Evolutionary conservation across 2,797 vertebrate genomes (phyloP).

Genomic region (Fringilla coelebs): DNA sequence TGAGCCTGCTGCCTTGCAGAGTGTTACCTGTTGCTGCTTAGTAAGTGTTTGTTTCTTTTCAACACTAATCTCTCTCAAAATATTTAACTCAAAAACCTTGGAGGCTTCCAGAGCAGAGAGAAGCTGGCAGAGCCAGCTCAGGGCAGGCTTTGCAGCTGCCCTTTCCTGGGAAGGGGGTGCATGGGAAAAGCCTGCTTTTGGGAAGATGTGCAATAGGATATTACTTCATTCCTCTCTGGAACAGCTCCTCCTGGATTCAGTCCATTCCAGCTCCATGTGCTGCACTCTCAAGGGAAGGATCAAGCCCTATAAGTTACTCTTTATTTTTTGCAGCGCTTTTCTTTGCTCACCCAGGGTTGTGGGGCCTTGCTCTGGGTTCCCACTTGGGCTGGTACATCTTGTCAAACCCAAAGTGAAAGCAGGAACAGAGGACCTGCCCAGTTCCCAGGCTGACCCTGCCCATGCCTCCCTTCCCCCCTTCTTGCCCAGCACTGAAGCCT

Average conservation of each 20-base stretch:
- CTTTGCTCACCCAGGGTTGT: not conserved
- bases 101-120: not conserved
- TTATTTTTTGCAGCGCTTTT: not conserved
- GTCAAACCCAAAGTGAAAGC: not conserved
- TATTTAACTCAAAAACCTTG: not conserved
- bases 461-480: rapidly evolving
- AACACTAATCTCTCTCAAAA: constrained; percentile 19
- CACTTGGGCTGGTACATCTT: not conserved
- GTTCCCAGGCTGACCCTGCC: not conserved
- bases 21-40: constrained; percentile 34
- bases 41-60: constrained; percentile 21
- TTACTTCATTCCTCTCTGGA: not conserved
- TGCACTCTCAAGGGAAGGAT: not conserved
- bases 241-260: not conserved
- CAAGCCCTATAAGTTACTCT: not conserved
- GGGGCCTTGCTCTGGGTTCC: not conserved
- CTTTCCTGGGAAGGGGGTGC: not conserved
- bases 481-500: not conserved
- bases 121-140: not conserved
- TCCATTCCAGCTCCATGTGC: not conserved
- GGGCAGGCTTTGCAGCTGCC: not conserved
- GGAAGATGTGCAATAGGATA: not conserved
- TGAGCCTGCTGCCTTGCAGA: not conserved
- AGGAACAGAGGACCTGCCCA: not conserved
- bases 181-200: not conserved